Percentiles rank a stretch among this genome's conserved stretches.
Evolutionary conservation across 92 coral and sea anemone species (phyloP).

Genomic region (Blastomussa wellsi): DNA sequence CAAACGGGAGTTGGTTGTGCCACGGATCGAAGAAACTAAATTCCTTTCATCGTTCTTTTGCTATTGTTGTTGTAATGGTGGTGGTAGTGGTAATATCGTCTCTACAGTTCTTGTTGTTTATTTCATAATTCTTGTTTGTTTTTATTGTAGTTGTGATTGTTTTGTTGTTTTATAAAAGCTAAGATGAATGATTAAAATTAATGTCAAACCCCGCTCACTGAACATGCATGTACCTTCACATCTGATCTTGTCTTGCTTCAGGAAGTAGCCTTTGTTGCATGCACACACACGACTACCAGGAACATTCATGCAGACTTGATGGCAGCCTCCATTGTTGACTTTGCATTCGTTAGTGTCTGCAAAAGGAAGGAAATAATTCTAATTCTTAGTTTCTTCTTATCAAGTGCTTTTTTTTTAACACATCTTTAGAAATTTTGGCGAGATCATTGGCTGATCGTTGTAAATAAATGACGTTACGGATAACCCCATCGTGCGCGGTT

Average conservation of each 20-base stretch:
- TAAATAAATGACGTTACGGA: no score
- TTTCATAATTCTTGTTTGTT: not conserved
- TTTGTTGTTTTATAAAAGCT: not conserved
- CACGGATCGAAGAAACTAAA: not conserved
- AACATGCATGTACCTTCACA: slow-evolving; percentile 47
- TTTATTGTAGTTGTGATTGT: not conserved
- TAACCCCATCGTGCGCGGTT: no score
- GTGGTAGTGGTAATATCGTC: no score
- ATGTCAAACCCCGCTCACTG: not conserved
- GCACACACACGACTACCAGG: slow-evolving; percentile 62
- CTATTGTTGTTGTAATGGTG: no score
- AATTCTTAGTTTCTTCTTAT: not conserved
- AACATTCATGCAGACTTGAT: slow-evolving; percentile 49
- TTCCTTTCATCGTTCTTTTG: not conserved
- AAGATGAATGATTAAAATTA: not conserved
- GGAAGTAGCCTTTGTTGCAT: slow-evolving; percentile 54
- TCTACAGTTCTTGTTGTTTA: not conserved
- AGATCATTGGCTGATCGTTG: no score
- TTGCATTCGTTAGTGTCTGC: slow-evolving; percentile 75
- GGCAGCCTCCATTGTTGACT: slow-evolving; percentile 45
- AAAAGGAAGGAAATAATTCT: not conserved
- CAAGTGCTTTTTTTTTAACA: no score
- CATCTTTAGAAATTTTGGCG: no score
- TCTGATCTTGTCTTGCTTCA: slow-evolving; percentile 36
- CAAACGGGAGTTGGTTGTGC: not conserved